Percentiles rank a stretch among this genome's conserved stretches.
Evolutionary conservation across 2,113 vertebrate genomes (phyloP).

Genomic region (Hippocampus guttulatus): DNA sequence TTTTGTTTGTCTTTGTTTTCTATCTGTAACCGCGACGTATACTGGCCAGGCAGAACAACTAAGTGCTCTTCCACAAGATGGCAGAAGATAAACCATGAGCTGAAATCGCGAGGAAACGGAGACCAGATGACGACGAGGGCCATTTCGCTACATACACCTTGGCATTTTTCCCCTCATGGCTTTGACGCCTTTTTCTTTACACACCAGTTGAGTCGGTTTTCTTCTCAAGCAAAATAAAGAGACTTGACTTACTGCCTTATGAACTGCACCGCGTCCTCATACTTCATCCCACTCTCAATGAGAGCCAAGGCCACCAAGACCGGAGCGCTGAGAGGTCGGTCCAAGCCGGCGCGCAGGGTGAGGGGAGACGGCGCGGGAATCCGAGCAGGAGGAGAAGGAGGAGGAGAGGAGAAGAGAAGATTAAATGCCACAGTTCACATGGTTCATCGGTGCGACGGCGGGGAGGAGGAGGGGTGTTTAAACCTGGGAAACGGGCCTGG

Average conservation of each 20-base stretch:
- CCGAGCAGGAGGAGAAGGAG: slow-evolving; percentile 25
- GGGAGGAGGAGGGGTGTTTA: slow-evolving; percentile 6
- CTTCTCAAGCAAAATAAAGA: too few relatives aligned
- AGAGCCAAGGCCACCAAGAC: slow-evolving; percentile 96
- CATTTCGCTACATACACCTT: too few relatives aligned
- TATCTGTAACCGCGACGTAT: too few relatives aligned
- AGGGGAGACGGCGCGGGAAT: slow-evolving; percentile 33
- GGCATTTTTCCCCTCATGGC: too few relatives aligned
- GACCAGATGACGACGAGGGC: too few relatives aligned
- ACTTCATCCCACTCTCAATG: slow-evolving; percentile 98
- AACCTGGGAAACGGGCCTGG: slow-evolving; percentile 68
- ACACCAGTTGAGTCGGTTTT: too few relatives aligned
- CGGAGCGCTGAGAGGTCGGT: slow-evolving; percentile 81
- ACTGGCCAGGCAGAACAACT: too few relatives aligned
- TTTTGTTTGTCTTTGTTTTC: too few relatives aligned
- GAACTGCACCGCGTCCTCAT: slow-evolving; percentile 98
- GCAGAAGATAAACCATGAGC: too few relatives aligned
- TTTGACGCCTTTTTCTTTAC: too few relatives aligned
- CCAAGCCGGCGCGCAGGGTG: slow-evolving; percentile 27
- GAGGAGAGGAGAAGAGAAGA: slow-evolving; percentile 42
- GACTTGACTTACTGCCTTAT: slow-evolving; percentile 91
- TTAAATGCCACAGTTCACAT: slow-evolving; percentile 59
- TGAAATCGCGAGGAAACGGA: too few relatives aligned
- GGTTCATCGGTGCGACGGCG: slow-evolving; percentile 20
- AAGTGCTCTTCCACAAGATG: too few relatives aligned